Evolutionary conservation across 2,797 vertebrate species (phyloP).

Genomic region (Champsocephalus gunnari): DNA sequence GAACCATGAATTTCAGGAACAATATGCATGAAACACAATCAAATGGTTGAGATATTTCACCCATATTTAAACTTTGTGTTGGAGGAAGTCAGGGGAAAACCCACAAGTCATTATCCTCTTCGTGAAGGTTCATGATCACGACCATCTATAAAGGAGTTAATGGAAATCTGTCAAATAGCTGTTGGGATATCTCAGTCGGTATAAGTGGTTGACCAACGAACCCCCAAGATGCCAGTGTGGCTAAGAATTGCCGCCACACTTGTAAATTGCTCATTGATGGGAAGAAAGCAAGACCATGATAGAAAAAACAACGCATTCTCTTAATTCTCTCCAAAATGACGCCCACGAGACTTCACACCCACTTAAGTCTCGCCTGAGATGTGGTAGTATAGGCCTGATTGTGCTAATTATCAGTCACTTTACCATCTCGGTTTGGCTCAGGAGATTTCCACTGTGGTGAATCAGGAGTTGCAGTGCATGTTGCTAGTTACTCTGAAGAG

Average conservation of each 20-base stretch:
- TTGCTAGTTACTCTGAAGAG: slow-evolving; percentile 50
- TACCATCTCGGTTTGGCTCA: slow-evolving; percentile 42
- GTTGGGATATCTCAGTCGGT: not conserved
- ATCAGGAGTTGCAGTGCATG: slow-evolving; percentile 35
- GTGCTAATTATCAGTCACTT: slow-evolving; percentile 70
- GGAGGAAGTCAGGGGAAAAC: not conserved
- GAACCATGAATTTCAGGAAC: too few relatives aligned
- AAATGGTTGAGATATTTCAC: not conserved
- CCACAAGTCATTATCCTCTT: too few relatives aligned
- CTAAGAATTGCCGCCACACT: slow-evolving; percentile 19
- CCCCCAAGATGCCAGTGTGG: not conserved
- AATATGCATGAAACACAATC: not conserved
- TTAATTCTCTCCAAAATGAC: slow-evolving; percentile 23
- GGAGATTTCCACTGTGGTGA: slow-evolving; percentile 30
- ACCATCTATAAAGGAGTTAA: not conserved
- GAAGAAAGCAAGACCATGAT: slow-evolving; percentile 19
- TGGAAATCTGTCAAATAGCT: not conserved
- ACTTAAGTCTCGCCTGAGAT: slow-evolving; percentile 58
- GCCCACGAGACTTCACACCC: slow-evolving; percentile 53
- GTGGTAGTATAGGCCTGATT: slow-evolving; percentile 60
- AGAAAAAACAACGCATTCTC: slow-evolving; percentile 25
- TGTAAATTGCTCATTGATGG: not conserved
- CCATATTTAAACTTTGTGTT: not conserved
- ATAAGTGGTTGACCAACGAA: not conserved
- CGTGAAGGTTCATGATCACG: not conserved